Evolutionary conservation across 2,797 vertebrate genomes (phyloP).

Genomic region (Myioborus melanocephalus): DNA sequence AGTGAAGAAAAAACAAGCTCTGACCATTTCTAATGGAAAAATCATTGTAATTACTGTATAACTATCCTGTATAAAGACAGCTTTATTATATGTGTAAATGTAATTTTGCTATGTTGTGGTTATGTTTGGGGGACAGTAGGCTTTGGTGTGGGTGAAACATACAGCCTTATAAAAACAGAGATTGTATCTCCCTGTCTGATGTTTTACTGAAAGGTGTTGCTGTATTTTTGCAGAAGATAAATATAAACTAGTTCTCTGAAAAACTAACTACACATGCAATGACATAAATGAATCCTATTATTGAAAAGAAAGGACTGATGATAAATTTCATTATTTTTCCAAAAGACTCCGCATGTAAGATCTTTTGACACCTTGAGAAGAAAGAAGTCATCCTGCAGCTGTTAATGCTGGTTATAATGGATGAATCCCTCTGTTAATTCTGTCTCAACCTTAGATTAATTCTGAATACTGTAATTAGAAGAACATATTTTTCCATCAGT

Average conservation of each 20-base stretch:
- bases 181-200: conserved; percentile 25
- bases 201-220: conserved; percentile 18
- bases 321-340: conserved; percentile 16
- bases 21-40: conserved; percentile 15
- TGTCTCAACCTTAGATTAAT: neutral
- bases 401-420: neutral
- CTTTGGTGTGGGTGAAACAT: conserved; percentile 18
- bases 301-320: conserved; percentile 34
- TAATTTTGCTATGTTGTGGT: conserved; percentile 46
- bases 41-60: conserved; percentile 48
- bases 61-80: conserved; percentile 35
- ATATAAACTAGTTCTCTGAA: neutral
- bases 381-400: neutral
- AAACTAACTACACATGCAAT: neutral
- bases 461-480: conserved; percentile 25
- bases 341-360: neutral
- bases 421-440: neutral
- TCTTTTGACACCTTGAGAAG: neutral
- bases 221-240: conserved; percentile 37
- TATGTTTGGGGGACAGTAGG: neutral
- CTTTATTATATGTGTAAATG: conserved; percentile 56
- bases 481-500: conserved; percentile 2
- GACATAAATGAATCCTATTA: neutral
- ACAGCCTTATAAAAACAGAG: conserved; percentile 46
- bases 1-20: neutral